phyloP scores from a whole-genome alignment of 2,888 invertebrate species.

The Drosophila borborema region DNA sequence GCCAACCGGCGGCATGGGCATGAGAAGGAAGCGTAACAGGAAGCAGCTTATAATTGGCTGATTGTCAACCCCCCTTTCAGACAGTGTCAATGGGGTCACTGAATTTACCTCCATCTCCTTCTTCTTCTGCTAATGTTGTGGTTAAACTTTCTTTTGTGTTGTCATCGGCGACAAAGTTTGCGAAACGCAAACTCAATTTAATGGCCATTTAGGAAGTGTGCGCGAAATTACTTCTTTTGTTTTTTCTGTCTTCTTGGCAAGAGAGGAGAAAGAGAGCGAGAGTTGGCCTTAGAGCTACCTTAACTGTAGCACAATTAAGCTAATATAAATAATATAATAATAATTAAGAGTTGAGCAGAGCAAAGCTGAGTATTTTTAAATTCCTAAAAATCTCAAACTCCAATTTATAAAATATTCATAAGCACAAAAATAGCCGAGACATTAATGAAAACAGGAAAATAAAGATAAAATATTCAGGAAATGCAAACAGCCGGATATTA shows the following conservation, averaged over 20 bases:
- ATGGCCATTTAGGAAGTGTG: constrained; percentile 19
- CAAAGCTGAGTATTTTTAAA: not conserved
- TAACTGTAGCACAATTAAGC: not conserved
- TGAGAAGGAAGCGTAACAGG: not conserved
- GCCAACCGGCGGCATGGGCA: constrained; percentile 3
- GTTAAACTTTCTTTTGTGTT: constrained; percentile 41
- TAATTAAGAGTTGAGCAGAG: not conserved
- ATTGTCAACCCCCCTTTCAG: constrained; percentile 15
- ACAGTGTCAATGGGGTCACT: constrained; percentile 6
- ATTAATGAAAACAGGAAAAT: constrained; percentile 1
- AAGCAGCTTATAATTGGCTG: constrained; percentile 22
- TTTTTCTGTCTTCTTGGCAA: not conserved
- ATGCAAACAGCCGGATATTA: not conserved
- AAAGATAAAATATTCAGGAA: not conserved
- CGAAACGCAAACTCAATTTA: constrained; percentile 35
- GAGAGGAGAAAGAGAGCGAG: not conserved
- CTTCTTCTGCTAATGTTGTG: constrained; percentile 3
- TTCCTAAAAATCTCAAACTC: not conserved
- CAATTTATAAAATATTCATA: not conserved
- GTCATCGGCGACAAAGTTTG: constrained; percentile 33
- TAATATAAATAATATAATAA: not conserved
- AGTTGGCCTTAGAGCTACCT: not conserved
- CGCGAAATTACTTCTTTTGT: not conserved
- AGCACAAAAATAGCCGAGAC: not conserved
- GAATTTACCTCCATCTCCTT: not conserved